phyloP scores from a whole-genome alignment of 1,140 invertebrate species.

The Drepana arcuata region DNA sequence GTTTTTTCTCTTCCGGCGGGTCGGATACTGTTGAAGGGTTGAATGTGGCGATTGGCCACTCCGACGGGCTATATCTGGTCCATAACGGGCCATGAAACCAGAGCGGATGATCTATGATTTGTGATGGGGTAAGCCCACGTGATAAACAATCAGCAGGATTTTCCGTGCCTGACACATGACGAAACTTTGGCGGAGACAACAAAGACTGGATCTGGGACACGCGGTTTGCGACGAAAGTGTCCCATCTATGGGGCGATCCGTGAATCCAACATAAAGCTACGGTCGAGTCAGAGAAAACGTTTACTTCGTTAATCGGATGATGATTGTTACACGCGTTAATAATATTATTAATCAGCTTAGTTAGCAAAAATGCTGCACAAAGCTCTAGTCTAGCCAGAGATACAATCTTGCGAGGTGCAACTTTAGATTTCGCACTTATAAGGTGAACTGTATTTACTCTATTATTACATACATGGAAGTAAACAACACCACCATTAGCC shows the following conservation, averaged over 20 bases:
- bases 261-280: constrained; percentile 14
- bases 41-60: constrained; percentile 4
- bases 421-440: constrained; percentile 22
- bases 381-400: constrained; percentile 25
- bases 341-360: constrained; percentile 21
- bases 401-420: constrained; percentile 14
- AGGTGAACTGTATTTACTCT: constrained; percentile 3
- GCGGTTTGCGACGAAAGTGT: constrained; percentile 11
- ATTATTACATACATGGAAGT: constrained; percentile 9
- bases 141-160: constrained; percentile 15
- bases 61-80: not conserved
- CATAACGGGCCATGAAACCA: constrained; percentile 7
- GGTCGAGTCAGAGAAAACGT: constrained; percentile 10
- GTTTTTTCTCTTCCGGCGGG: too few relatives aligned
- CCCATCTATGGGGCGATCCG: constrained; percentile 11
- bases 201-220: constrained; percentile 9
- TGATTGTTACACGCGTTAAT: constrained; percentile 12
- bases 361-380: constrained; percentile 14
- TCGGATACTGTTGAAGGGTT: too few relatives aligned
- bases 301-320: constrained; percentile 13
- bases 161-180: constrained; percentile 5
- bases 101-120: constrained; percentile 1
- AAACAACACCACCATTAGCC: constrained; percentile 14
- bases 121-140: constrained; percentile 5
- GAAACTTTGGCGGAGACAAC: constrained; percentile 6